Conservation (phyloP, 2,113 vertebrate species). For the Ammospiza nelsoni region DNA sequence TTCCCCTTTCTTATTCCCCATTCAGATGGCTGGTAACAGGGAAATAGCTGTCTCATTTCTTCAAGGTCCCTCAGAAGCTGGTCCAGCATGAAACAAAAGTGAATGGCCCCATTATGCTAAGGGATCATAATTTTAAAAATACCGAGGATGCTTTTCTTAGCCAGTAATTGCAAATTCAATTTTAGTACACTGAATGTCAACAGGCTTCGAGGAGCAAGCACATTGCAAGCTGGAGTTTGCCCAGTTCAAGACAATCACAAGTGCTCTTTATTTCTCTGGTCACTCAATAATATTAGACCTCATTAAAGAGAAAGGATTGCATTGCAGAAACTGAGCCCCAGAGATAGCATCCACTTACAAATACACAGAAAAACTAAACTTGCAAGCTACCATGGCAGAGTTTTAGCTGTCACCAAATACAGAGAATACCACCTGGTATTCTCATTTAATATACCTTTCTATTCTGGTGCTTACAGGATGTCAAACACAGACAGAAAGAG, state of each 20-base stretch:
- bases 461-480: background rate
- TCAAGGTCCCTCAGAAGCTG: conserved; percentile 20
- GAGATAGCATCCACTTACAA: background rate
- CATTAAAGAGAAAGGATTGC: conserved; percentile 11
- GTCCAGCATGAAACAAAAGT: conserved; percentile 25
- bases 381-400: background rate
- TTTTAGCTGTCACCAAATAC: background rate
- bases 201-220: conserved; percentile 1
- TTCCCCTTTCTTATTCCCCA: background rate
- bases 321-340: background rate
- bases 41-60: conserved; percentile 21
- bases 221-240: conserved; percentile 25
- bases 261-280: conserved; percentile 31
- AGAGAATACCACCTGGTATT: background rate
- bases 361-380: background rate
- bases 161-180: conserved; percentile 53
- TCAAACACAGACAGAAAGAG: background rate
- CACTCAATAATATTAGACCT: conserved; percentile 39
- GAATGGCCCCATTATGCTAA: conserved; percentile 36
- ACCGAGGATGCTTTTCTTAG: conserved; percentile 45
- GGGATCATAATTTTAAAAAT: conserved; percentile 36
- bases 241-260: conserved; percentile 34
- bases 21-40: background rate
- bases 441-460: background rate
- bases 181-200: conserved; percentile 34